A percentile compares a stretch with the other conserved stretches of the same genome.
These are phyloP conservation scores for Irena cyanogastra DNA, from an alignment of 2,113 vertebrate species.

Conservation along the genomic window DNA sequence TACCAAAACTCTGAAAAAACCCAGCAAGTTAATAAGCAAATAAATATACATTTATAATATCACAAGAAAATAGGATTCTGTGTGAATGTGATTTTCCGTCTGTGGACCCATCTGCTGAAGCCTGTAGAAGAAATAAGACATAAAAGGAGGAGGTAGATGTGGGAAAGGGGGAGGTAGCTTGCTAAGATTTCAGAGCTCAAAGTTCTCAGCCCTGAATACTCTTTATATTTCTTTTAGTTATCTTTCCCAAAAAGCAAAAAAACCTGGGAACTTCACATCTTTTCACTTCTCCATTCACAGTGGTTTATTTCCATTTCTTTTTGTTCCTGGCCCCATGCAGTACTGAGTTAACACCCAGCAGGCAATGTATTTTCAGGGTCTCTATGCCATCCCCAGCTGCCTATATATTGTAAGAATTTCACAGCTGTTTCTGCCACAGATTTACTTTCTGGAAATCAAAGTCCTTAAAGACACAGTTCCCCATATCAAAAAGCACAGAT, in stretches of 20 bases:
- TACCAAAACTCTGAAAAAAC: not conserved
- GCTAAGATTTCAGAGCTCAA: not conserved
- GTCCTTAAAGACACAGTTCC: not conserved
- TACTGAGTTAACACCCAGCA: not conserved
- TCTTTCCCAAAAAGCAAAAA: not conserved
- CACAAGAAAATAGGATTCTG: not conserved
- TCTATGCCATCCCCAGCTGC: not conserved
- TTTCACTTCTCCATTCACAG: not conserved
- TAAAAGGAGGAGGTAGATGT: not conserved
- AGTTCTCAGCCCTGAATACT: not conserved
- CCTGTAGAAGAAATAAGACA: not conserved
- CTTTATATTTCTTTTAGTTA: not conserved
- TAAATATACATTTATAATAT: not conserved
- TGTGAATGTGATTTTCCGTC: not conserved
- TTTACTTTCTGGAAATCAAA: not conserved
- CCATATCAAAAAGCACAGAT: not conserved
- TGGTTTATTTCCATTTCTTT: not conserved
- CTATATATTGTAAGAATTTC: not conserved
- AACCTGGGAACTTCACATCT: not conserved
- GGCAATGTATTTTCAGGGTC: not conserved
- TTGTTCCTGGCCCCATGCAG: not conserved
- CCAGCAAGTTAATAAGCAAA: not conserved
- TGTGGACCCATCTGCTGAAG: not conserved
- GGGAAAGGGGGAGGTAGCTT: not conserved
- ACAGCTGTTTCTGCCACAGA: not conserved